phyloP scores from a whole-genome alignment of 2,888 invertebrate genomes.

The Platerodrilus igneus region DNA sequence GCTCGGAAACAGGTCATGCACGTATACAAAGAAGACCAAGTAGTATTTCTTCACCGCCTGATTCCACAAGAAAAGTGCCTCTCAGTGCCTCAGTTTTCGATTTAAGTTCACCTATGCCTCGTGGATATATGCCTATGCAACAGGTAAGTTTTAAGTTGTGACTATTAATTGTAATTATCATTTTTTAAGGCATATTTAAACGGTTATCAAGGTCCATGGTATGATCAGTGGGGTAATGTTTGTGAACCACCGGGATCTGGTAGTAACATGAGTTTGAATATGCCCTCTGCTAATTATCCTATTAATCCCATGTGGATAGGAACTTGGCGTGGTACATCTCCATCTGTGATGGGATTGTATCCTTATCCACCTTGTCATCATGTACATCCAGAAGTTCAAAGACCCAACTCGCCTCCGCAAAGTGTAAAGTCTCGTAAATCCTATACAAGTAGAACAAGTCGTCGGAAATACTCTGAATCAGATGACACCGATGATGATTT shows the following conservation, averaged over 20 bases:
- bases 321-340: conserved; percentile 46
- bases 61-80: conserved; percentile 32
- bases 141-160: conserved; percentile 49
- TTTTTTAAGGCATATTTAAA: conserved; percentile 50
- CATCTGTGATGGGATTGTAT: conserved; percentile 39
- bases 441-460: conserved; percentile 54
- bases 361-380: conserved; percentile 47
- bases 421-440: conserved; percentile 69
- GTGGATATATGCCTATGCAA: conserved; percentile 51
- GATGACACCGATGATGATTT: conserved; percentile 50
- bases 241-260: conserved; percentile 44
- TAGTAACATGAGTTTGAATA: conserved; percentile 56
- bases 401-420: conserved; percentile 64
- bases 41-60: conserved; percentile 39
- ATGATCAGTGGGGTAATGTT: conserved; percentile 42
- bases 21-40: conserved; percentile 39
- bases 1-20: conserved; percentile 37
- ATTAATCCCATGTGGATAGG: conserved; percentile 49
- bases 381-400: conserved; percentile 55
- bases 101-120: conserved; percentile 43
- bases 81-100: conserved; percentile 55
- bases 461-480: conserved; percentile 47
- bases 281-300: conserved; percentile 38
- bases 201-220: conserved; percentile 48
- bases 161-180: not conserved